Conservation (phyloP, 2,113 vertebrate genomes). For the Hylia prasina region DNA sequence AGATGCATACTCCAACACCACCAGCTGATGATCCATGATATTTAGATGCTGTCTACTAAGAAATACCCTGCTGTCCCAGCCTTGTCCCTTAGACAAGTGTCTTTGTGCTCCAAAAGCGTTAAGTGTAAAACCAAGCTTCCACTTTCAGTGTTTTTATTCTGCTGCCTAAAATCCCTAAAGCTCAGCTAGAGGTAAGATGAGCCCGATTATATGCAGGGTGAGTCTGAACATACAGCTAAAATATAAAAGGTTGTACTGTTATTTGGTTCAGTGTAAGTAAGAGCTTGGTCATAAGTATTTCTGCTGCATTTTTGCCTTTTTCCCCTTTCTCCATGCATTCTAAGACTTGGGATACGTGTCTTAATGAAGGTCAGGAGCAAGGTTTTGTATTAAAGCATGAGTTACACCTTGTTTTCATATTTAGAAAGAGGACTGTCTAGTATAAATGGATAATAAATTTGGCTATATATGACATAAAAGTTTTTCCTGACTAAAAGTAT, state of each 20-base stretch:
- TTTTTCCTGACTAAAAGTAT: not conserved
- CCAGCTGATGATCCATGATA: not conserved
- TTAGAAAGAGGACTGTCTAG: not conserved
- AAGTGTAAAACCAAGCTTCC: not conserved
- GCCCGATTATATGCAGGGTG: not conserved
- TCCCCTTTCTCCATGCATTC: no score
- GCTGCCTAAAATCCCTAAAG: not conserved
- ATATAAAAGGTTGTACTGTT: not conserved
- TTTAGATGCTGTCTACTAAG: not conserved
- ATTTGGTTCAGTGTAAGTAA: not conserved
- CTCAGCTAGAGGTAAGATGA: not conserved
- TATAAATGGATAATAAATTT: not conserved
- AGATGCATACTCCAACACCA: fast-evolving
- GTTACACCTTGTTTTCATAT: not conserved
- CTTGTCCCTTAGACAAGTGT: not conserved
- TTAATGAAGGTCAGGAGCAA: not conserved
- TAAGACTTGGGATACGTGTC: not conserved
- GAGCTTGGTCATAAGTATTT: not conserved
- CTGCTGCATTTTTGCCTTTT: not conserved
- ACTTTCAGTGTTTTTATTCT: not conserved
- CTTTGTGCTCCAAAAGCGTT: not conserved
- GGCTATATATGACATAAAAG: not conserved
- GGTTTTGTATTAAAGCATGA: not conserved
- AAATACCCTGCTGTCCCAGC: not conserved
- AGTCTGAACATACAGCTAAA: not conserved